Percentiles rank a stretch among this genome's conserved stretches.
These are phyloP conservation scores for Leptinotarsa peninsularis DNA, from an alignment of 2,888 invertebrate genomes.

Conservation along the genomic window DNA sequence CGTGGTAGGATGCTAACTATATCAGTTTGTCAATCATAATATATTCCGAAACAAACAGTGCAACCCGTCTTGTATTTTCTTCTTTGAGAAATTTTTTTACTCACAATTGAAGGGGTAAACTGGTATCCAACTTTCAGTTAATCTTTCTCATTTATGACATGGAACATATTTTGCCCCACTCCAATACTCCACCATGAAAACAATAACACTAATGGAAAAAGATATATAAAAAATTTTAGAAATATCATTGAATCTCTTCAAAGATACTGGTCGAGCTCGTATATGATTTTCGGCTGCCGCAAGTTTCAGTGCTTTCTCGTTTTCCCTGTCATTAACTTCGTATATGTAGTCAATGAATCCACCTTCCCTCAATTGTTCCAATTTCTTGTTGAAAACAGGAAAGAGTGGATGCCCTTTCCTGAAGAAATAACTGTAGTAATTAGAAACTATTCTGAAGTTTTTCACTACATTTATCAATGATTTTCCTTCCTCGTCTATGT, in stretches of 20 bases:
- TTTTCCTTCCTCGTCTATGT: constrained; percentile 6
- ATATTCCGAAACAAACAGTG: too few species aligned
- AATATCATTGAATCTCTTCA: not conserved
- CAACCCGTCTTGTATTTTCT: too few species aligned
- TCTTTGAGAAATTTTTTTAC: too few species aligned
- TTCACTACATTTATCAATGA: not conserved
- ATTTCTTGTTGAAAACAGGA: not conserved
- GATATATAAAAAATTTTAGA: constrained; percentile 10
- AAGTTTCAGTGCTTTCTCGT: not conserved
- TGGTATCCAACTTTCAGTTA: too few species aligned
- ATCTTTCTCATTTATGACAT: too few species aligned
- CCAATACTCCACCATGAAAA: not conserved
- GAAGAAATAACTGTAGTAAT: not conserved
- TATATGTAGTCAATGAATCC: constrained; percentile 7
- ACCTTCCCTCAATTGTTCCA: constrained; percentile 3
- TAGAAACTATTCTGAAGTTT: not conserved
- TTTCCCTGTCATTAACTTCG: not conserved
- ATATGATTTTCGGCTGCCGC: not conserved
- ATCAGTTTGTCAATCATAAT: too few species aligned
- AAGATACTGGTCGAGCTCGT: not conserved
- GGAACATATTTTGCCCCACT: not conserved
- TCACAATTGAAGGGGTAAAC: too few species aligned
- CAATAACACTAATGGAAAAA: not conserved
- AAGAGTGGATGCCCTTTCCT: constrained; percentile 14
- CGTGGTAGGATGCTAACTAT: too few species aligned